Conservation (phyloP, 2,797 vertebrate species). For the Synanceia verrucosa region DNA sequence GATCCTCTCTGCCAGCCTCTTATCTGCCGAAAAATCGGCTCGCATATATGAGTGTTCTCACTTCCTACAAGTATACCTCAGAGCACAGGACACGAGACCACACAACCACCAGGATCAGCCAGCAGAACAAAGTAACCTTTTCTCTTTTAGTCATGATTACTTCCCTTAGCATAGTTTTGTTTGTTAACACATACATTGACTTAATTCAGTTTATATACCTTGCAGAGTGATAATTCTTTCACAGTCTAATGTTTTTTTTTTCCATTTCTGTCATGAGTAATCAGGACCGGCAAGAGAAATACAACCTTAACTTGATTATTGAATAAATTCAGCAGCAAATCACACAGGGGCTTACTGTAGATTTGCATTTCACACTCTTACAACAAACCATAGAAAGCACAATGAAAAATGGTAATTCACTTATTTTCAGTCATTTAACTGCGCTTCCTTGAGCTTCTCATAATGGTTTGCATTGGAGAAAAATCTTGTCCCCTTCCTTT, state of each 20-base stretch:
- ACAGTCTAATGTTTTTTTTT: neutral
- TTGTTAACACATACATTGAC: neutral
- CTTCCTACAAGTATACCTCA: constrained; percentile 81
- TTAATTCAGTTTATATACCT: neutral
- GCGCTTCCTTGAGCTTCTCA: constrained; percentile 11
- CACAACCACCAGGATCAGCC: constrained; percentile 62
- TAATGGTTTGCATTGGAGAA: constrained; percentile 80
- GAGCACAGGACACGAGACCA: constrained; percentile 76
- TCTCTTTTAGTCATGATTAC: neutral
- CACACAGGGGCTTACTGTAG: neutral
- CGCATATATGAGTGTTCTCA: constrained; percentile 69
- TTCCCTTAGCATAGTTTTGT: neutral
- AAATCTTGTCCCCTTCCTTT: constrained; percentile 71
- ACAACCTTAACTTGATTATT: neutral
- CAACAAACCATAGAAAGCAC: neutral
- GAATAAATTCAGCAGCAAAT: neutral
- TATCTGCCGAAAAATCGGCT: constrained; percentile 66
- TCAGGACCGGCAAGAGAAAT: constrained; percentile 2
- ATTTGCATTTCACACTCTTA: neutral
- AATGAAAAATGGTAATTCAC: neutral
- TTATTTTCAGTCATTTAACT: neutral
- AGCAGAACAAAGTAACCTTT: constrained; percentile 57
- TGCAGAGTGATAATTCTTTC: neutral
- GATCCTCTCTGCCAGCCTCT: constrained; percentile 70
- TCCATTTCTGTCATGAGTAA: neutral